Percentiles rank a stretch among this genome's conserved stretches.
phyloP scores from a whole-genome alignment of 1,140 invertebrate genomes.

The Drosophila cardini region DNA sequence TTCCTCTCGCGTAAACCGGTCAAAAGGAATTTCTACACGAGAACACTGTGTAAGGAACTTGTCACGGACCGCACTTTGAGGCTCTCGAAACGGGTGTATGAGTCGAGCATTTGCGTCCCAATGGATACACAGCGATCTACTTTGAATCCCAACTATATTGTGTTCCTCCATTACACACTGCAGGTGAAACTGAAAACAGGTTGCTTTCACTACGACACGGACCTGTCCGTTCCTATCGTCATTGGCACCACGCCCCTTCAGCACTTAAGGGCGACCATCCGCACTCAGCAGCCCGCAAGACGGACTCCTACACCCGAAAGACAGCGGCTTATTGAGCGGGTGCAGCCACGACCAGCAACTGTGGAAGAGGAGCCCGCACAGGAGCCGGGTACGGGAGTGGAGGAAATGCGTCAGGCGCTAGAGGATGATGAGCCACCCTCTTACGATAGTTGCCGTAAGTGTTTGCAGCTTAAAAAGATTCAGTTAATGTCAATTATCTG shows the following conservation, averaged over 20 bases:
- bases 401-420: constrained; percentile 50
- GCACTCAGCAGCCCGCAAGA: constrained; percentile 53
- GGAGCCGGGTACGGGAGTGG: constrained; percentile 30
- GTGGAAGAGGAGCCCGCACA: constrained; percentile 55
- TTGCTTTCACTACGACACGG: constrained; percentile 78
- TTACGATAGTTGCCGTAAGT: constrained; percentile 80
- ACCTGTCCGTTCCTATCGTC: constrained; percentile 74
- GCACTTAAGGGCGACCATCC: constrained; percentile 43
- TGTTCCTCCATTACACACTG: constrained; percentile 77
- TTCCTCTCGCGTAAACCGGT: constrained; percentile 78
- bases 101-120: constrained; percentile 70
- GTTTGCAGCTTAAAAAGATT: not conserved
- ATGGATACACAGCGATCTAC: constrained; percentile 78
- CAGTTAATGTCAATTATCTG: not conserved
- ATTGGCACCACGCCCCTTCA: constrained; percentile 72
- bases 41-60: constrained; percentile 64
- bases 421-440: constrained; percentile 78
- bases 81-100: constrained; percentile 73
- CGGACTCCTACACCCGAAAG: constrained; percentile 62
- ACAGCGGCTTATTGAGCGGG: constrained; percentile 68
- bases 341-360: constrained; percentile 52
- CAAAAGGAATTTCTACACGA: constrained; percentile 77
- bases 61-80: constrained; percentile 72
- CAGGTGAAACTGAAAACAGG: constrained; percentile 78
- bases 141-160: constrained; percentile 78